Evolutionary conservation across 2,888 invertebrate genomes (phyloP).

Genomic region (Sinhomidia bicolor): DNA sequence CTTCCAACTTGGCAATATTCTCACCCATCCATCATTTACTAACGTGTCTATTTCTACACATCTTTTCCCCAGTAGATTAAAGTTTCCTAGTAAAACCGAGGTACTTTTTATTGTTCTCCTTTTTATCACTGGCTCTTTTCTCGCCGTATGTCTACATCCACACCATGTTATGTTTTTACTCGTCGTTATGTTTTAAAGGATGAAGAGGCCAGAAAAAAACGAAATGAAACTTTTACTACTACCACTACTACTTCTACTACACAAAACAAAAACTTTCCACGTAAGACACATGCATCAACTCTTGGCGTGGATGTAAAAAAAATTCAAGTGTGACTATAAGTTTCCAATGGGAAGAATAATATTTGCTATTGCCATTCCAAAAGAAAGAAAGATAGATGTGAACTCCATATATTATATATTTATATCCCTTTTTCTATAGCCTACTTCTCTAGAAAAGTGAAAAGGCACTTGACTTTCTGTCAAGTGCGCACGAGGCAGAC

Average conservation of each 20-base stretch:
- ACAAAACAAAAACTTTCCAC: constrained; percentile 5
- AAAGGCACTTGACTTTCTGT: constrained; percentile 39
- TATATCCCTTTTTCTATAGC: constrained; percentile 10
- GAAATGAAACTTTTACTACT: constrained; percentile 33
- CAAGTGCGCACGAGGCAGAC: constrained; percentile 7
- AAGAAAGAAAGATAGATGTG: no score
- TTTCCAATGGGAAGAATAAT: constrained; percentile 6
- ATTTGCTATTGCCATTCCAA: constrained; percentile 19
- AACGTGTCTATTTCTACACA: not conserved
- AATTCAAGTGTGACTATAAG: not conserved
- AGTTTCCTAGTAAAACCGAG: constrained; percentile 21
- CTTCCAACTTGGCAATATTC: constrained; percentile 28
- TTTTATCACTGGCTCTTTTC: constrained; percentile 14
- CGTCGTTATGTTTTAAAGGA: not conserved
- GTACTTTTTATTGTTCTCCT: constrained; percentile 10
- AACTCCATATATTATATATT: not conserved
- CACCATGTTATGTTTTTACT: not conserved
- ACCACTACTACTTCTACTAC: not conserved
- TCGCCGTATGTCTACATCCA: not conserved
- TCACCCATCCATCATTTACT: constrained; percentile 47
- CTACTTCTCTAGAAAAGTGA: no score
- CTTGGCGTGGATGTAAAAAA: not conserved
- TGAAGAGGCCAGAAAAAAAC: not conserved
- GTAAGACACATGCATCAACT: not conserved
- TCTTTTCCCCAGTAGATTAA: constrained; percentile 18